Conservation (phyloP, 2,113 vertebrate species). For the Amazona vittata region DNA sequence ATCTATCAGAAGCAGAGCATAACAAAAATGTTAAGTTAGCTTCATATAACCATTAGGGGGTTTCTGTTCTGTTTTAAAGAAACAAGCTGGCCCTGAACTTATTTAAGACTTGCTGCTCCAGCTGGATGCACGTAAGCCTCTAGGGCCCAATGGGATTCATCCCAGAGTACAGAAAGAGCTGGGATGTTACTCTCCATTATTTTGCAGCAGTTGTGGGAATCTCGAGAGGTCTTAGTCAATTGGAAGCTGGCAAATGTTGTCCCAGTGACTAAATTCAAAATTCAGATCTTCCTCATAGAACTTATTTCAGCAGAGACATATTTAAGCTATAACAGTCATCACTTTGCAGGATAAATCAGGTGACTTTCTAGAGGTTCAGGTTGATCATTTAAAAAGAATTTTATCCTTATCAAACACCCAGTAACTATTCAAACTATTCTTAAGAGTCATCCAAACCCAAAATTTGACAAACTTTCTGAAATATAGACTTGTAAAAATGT, state of each 20-base stretch:
- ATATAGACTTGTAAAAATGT: neutral
- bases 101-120: neutral
- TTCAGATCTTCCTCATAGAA: neutral
- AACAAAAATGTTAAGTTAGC: neutral
- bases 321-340: neutral
- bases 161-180: neutral
- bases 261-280: neutral
- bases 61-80: neutral
- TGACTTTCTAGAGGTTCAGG: neutral
- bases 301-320: neutral
- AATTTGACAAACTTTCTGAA: neutral
- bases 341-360: neutral
- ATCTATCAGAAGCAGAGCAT: neutral
- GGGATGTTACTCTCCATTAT: neutral
- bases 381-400: accelerated
- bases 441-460: neutral
- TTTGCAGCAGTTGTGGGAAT: neutral
- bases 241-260: neutral
- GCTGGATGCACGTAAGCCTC: neutral
- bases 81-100: neutral
- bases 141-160: neutral
- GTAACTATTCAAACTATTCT: neutral
- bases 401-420: neutral
- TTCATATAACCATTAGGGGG: neutral
- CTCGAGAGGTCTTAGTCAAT: neutral